Percentiles rank a stretch among this genome's conserved stretches.
Conservation (phyloP, 1,140 invertebrate genomes). For the Drosophila ogumai region DNA sequence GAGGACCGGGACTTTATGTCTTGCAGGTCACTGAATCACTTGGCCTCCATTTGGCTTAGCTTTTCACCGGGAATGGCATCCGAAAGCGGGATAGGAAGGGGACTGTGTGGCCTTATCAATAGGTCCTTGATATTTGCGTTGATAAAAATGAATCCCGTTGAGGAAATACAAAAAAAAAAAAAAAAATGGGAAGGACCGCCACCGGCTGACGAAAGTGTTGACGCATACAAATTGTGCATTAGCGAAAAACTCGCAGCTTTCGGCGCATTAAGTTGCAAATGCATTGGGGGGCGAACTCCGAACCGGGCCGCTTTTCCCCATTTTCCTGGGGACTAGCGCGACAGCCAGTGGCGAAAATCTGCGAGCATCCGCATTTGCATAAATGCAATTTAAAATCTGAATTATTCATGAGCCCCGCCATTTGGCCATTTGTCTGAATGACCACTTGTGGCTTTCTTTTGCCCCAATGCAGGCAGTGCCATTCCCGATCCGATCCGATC, state of each 20-base stretch:
- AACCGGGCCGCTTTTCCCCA: constrained; percentile 28
- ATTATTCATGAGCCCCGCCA: constrained; percentile 81
- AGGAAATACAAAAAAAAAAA: not conserved
- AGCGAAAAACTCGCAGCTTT: constrained; percentile 82
- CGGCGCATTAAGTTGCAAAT: constrained; percentile 78
- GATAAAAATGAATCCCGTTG: constrained; percentile 62
- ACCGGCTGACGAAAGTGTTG: constrained; percentile 72
- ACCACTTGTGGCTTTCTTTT: constrained; percentile 81
- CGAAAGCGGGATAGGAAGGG: not conserved
- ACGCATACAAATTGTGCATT: constrained; percentile 83
- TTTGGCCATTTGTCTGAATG: constrained; percentile 83
- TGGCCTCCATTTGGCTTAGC: constrained; percentile 58
- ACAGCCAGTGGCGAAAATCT: constrained; percentile 78
- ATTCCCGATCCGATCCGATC: not conserved
- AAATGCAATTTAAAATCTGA: constrained; percentile 83
- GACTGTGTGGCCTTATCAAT: constrained; percentile 46
- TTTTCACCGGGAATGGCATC: constrained; percentile 1
- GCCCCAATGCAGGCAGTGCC: constrained; percentile 22
- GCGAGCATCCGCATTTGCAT: constrained; percentile 82
- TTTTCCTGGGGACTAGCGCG: constrained; percentile 41
- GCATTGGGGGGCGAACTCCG: constrained; percentile 41
- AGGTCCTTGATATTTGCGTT: constrained; percentile 66
- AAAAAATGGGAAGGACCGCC: not conserved
- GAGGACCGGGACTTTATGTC: constrained; percentile 54
- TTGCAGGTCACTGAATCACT: constrained; percentile 78